phyloP scores from a whole-genome alignment of 2,113 vertebrate genomes.

The Hydrochoerus hydrochaeris region DNA sequence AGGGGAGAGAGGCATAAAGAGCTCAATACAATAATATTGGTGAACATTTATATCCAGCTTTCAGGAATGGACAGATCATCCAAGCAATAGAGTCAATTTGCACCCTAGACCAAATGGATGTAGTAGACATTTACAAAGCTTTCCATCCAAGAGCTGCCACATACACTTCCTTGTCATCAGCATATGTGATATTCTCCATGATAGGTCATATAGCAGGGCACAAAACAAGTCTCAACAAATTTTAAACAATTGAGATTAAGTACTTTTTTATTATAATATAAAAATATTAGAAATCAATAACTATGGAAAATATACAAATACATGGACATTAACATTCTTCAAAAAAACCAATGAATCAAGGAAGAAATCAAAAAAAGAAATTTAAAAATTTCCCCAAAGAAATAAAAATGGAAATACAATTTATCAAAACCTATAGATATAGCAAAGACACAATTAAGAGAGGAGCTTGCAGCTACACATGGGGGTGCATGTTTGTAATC shows the following conservation, averaged over 20 bases:
- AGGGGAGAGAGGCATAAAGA: not conserved
- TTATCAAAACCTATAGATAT: not conserved
- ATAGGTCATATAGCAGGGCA: not conserved
- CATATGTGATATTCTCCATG: not conserved
- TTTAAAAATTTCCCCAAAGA: not conserved
- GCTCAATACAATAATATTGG: not conserved
- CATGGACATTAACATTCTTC: not conserved
- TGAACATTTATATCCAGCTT: not conserved
- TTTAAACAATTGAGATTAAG: not conserved
- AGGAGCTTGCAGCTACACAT: not conserved
- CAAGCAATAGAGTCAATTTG: not conserved
- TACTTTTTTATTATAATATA: not conserved
- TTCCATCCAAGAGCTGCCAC: not conserved
- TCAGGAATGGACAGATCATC: not conserved
- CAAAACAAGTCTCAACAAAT: not conserved
- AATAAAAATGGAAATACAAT: not conserved
- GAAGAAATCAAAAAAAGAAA: not conserved
- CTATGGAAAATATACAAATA: not conserved
- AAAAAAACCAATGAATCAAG: not conserved
- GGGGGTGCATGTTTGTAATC: not conserved
- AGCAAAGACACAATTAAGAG: not conserved
- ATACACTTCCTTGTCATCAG: not conserved
- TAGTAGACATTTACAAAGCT: not conserved
- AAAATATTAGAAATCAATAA: not conserved
- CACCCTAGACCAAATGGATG: not conserved